These are phyloP conservation scores for Patiria pectinifera DNA, from an alignment of 53 echinoderm and acorn worm genomes.

Conservation along the genomic window DNA sequence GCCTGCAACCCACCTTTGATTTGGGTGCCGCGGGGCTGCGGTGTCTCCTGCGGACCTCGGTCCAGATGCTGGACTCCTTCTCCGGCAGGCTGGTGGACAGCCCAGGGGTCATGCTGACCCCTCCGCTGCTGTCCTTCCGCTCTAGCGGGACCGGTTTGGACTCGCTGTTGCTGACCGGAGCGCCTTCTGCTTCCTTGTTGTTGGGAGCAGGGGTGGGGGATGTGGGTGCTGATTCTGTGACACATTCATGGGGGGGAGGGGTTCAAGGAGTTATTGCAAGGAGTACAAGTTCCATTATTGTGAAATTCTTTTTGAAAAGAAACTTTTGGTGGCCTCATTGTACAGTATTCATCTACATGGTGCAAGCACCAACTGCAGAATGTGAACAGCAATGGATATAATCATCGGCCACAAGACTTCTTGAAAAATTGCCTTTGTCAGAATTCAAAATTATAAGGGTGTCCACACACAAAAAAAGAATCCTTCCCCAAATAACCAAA, in stretches of 20 bases:
- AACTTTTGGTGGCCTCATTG: conserved; percentile 41
- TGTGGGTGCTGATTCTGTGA: conserved; percentile 92
- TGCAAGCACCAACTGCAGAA: conserved; percentile 49
- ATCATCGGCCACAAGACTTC: conserved; percentile 47
- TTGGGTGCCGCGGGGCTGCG: conserved; percentile 76
- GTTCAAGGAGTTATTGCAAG: neutral
- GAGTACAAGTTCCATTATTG: too few relatives aligned
- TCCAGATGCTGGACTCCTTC: conserved; percentile 92
- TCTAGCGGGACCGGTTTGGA: neutral
- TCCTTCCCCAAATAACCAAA: too few relatives aligned
- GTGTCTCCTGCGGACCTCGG: conserved; percentile 90
- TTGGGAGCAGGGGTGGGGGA: conserved; percentile 85
- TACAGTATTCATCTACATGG: conserved; percentile 52
- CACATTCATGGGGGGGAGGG: neutral
- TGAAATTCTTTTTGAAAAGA: neutral
- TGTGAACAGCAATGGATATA: conserved; percentile 70
- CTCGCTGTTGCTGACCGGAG: neutral
- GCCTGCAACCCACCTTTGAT: conserved; percentile 24
- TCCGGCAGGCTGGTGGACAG: conserved; percentile 97
- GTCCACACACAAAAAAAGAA: too few relatives aligned
- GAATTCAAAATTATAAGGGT: too few relatives aligned
- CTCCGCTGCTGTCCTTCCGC: conserved; percentile 27
- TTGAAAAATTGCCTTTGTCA: too few relatives aligned
- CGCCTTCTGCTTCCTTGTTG: conserved; percentile 22
- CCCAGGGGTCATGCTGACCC: conserved; percentile 79